phyloP scores from a whole-genome alignment of 2,797 vertebrate species.

The Acrossocheilus fasciatus region DNA sequence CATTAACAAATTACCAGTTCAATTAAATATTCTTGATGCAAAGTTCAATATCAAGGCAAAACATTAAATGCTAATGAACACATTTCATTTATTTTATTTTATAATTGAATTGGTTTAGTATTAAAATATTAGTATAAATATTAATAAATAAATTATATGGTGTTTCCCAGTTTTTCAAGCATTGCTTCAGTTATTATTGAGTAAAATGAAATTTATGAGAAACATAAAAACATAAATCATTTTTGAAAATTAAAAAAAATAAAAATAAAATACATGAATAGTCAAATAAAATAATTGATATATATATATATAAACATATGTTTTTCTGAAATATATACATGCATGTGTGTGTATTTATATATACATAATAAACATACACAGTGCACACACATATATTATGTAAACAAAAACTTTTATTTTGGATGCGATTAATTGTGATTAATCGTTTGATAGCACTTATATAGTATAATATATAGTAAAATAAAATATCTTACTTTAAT shows the following conservation, averaged over 20 bases:
- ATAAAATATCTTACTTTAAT: no score
- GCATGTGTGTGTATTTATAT: no score
- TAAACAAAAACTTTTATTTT: no score
- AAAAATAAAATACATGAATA: neutral
- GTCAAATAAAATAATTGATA: neutral
- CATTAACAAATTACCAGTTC: neutral
- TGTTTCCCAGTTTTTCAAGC: neutral
- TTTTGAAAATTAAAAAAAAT: no score
- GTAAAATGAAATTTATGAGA: neutral
- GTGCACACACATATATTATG: no score
- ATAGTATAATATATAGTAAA: no score
- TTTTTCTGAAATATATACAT: no score
- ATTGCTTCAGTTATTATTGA: neutral
- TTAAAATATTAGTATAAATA: neutral
- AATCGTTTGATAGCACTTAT: no score
- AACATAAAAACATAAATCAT: neutral
- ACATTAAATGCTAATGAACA: neutral
- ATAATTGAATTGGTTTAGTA: neutral
- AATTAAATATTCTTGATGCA: neutral
- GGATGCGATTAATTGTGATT: no score
- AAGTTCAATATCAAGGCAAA: neutral
- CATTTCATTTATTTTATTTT: neutral
- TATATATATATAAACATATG: no score
- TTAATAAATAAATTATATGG: neutral
- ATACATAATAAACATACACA: no score